Conservation (phyloP, 2,888 invertebrate species). For the Argynnis bischoffii region DNA sequence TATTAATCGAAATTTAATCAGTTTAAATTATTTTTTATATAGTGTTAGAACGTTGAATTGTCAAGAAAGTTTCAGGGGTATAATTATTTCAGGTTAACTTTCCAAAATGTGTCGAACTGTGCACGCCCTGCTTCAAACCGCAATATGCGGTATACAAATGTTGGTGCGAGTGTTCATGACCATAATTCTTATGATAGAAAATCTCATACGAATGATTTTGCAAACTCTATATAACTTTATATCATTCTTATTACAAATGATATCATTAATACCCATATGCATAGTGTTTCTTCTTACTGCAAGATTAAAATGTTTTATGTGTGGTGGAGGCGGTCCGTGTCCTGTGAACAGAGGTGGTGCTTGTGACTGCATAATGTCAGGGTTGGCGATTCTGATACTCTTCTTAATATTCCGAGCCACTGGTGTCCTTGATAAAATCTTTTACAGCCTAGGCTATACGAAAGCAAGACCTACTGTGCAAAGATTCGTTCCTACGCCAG, state of each 20-base stretch:
- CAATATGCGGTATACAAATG: slow-evolving; percentile 69
- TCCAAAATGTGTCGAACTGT: slow-evolving; percentile 67
- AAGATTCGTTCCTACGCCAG: slow-evolving; percentile 57
- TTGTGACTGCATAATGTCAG: slow-evolving; percentile 68
- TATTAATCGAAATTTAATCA: not conserved
- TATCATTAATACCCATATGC: slow-evolving; percentile 69
- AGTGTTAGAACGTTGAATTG: not conserved
- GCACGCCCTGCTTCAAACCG: slow-evolving; percentile 57
- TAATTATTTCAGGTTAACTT: slow-evolving; percentile 44
- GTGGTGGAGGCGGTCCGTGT: slow-evolving; percentile 66
- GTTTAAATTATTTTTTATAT: not conserved
- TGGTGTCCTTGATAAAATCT: slow-evolving; percentile 65
- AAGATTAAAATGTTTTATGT: slow-evolving; percentile 64
- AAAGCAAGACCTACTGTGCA: slow-evolving; percentile 47
- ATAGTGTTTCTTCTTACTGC: slow-evolving; percentile 63
- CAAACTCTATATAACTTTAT: slow-evolving; percentile 70
- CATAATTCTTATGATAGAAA: slow-evolving; percentile 68
- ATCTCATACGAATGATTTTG: slow-evolving; percentile 64
- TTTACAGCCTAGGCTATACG: slow-evolving; percentile 64
- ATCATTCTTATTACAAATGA: slow-evolving; percentile 65
- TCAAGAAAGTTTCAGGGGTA: not conserved
- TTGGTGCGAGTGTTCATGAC: slow-evolving; percentile 70
- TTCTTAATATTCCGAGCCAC: slow-evolving; percentile 66
- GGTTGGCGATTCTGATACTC: slow-evolving; percentile 56
- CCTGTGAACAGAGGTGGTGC: slow-evolving; percentile 61